A percentile compares a stretch with the other conserved stretches of the same genome.
Evolutionary conservation across 2,797 vertebrate species (phyloP).

Genomic region (Calcarius lapponicus): DNA sequence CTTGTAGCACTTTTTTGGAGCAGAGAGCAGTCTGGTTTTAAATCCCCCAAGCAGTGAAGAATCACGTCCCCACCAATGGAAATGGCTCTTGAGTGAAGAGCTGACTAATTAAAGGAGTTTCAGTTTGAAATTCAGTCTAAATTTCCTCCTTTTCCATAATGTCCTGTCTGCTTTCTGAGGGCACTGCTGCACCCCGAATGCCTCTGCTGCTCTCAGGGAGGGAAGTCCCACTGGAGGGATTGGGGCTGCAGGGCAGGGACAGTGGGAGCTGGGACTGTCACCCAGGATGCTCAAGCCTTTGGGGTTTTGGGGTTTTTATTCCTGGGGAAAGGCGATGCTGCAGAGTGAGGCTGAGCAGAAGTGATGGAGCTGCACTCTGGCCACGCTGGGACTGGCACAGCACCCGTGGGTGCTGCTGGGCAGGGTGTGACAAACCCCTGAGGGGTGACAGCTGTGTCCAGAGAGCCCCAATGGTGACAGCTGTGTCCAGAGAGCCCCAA

Average conservation of each 20-base stretch:
- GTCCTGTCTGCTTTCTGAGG: not conserved
- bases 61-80: not conserved
- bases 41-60: conserved; percentile 43
- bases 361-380: fast-evolving
- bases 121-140: not conserved
- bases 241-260: not conserved
- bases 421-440: fast-evolving
- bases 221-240: not conserved
- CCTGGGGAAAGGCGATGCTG: fast-evolving
- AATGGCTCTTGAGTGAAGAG: not conserved
- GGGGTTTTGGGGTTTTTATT: not conserved
- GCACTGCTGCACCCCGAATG: fast-evolving
- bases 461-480: not conserved
- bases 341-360: not conserved
- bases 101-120: not conserved
- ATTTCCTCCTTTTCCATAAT: not conserved
- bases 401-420: not conserved
- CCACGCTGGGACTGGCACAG: fast-evolving
- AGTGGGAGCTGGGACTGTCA: fast-evolving
- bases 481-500: not conserved
- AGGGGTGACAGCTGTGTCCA: not conserved
- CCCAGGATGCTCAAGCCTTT: fast-evolving
- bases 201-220: not conserved
- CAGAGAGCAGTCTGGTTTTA: conserved; percentile 39
- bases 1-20: conserved; percentile 50